These are phyloP conservation scores for Clitarchus hookeri DNA, from an alignment of 2,888 invertebrate species.

Conservation along the genomic window DNA sequence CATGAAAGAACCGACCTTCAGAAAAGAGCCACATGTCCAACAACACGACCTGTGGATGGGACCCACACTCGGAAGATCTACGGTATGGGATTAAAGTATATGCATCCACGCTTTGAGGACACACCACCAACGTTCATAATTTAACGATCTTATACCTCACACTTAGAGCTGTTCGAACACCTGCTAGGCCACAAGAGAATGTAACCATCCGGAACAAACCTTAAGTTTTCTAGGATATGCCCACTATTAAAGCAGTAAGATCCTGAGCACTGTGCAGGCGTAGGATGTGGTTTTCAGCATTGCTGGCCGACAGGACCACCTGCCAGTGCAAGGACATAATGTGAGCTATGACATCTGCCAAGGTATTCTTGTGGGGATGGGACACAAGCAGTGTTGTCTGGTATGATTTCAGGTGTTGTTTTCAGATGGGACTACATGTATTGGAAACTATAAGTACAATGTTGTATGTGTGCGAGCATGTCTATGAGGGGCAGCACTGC, in stretches of 20 bases:
- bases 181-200: not conserved
- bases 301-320: not conserved
- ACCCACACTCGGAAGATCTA: not conserved
- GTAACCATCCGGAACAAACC: not conserved
- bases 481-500: too few relatives aligned
- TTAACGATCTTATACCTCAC: not conserved
- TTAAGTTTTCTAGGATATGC: not conserved
- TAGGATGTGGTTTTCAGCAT: not conserved
- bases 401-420: too few relatives aligned
- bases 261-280: not conserved
- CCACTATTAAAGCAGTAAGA: too few relatives aligned
- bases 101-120: not conserved
- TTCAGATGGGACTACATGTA: too few relatives aligned
- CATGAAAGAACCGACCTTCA: not conserved
- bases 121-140: not conserved
- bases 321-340: not conserved
- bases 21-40: not conserved
- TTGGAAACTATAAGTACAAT: too few relatives aligned
- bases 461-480: too few relatives aligned
- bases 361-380: not conserved
- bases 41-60: not conserved
- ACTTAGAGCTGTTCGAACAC: not conserved
- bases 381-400: not conserved
- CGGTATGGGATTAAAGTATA: not conserved
- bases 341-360: not conserved